These are phyloP conservation scores for cat (Felis catus) DNA, from an alignment of 2,113 vertebrate species.

Conservation along the genomic window DNA sequence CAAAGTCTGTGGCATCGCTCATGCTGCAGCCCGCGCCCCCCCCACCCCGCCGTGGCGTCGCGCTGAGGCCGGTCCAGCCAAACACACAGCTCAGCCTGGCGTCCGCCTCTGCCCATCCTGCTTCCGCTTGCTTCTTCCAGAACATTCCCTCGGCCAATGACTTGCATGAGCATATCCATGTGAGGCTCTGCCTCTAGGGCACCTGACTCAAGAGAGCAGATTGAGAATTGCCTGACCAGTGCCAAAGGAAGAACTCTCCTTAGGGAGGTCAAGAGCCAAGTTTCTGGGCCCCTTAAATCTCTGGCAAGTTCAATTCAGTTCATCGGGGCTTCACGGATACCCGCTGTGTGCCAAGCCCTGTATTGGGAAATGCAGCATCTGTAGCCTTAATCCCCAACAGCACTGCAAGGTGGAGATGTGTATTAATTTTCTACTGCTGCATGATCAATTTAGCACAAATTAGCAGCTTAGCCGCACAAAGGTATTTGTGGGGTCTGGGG, in stretches of 20 bases:
- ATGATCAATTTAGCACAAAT: neutral
- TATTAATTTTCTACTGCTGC: neutral
- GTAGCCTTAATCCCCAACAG: neutral
- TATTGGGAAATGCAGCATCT: neutral
- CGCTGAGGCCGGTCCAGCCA: neutral
- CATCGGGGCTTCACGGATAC: neutral
- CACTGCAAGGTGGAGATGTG: neutral
- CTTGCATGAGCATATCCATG: neutral
- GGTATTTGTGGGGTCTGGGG: neutral
- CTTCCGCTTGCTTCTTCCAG: neutral
- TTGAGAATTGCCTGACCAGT: neutral
- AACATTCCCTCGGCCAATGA: neutral
- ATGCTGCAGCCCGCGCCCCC: neutral
- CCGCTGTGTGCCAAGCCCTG: neutral
- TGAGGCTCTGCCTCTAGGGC: neutral
- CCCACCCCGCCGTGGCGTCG: neutral
- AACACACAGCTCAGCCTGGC: neutral
- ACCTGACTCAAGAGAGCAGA: neutral
- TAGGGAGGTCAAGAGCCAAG: neutral
- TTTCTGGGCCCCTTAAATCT: neutral
- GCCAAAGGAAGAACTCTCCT: neutral
- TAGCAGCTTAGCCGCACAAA: neutral
- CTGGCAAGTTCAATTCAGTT: neutral
- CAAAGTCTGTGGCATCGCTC: neutral
- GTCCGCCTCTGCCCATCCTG: neutral